Percentiles rank a stretch among this genome's conserved stretches.
Evolutionary conservation across 2,888 invertebrate genomes (phyloP).

Genomic region (Ceratothoa steindachneri): DNA sequence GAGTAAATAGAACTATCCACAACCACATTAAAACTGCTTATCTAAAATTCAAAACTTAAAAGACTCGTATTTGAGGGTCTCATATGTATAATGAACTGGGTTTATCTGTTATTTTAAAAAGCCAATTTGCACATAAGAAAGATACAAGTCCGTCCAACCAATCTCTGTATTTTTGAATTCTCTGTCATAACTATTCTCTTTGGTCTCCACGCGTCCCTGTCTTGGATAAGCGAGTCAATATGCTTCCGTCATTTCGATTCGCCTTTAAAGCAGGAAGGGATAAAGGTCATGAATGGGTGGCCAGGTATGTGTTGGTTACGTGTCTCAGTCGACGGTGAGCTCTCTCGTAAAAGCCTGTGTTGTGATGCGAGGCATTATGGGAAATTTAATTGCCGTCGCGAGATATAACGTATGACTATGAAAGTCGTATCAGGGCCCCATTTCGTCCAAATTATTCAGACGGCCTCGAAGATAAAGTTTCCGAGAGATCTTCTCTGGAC

Average conservation of each 20-base stretch:
- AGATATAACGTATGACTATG: background rate
- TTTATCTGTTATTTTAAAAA: background rate
- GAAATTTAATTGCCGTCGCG: background rate
- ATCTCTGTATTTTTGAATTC: background rate
- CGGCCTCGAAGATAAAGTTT: background rate
- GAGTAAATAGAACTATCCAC: background rate
- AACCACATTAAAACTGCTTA: background rate
- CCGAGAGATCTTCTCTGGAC: background rate
- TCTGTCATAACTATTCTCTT: background rate
- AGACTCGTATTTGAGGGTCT: background rate
- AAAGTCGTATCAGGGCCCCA: background rate
- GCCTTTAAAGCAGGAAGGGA: too few species aligned
- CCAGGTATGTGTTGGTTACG: too few species aligned
- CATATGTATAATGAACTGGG: background rate
- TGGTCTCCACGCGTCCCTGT: background rate
- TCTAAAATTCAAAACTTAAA: background rate
- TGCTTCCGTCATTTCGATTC: too few species aligned
- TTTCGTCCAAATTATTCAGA: background rate
- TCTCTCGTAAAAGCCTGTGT: background rate
- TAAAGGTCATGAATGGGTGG: too few species aligned
- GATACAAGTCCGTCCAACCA: background rate
- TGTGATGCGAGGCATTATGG: background rate
- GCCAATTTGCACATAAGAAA: background rate
- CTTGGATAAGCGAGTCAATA: too few species aligned
- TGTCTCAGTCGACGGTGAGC: background rate